Base-by-base conservation (phyloP, 2,797 vertebrate species). In the Anabacerthia variegaticeps region DNA sequence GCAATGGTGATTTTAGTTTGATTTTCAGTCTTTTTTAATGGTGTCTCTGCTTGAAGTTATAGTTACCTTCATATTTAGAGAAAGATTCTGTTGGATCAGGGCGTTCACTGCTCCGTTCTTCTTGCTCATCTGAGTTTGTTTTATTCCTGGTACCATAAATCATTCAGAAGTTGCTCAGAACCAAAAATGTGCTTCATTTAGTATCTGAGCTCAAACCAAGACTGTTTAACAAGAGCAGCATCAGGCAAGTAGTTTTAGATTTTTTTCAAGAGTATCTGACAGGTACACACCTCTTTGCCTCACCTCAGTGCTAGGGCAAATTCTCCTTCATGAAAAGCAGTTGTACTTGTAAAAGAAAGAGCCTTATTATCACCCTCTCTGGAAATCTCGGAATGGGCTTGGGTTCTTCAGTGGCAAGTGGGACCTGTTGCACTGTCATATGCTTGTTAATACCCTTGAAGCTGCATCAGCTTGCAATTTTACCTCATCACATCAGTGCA, bases 401-500 rank as follows among this genome's bases (percentile, higher is more conserved):
- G 21, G n/a, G 49, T 63, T 49, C 41, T 55, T 69, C 63, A 43
- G 18, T 71, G 26, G 17, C 63, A 85, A 73, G 69, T 59, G 44
- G 69, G 44, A 78, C 72, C 55, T 86, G 55, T 51, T 1, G 1
- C 79, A 28, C 85, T 12, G 1, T 84, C 79, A 32, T 56, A 49
- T 46, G 44, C 61, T 79, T 55, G 30, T 74, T 96, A 95, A 93
- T 96, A 91, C 88, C 82, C 95, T 96, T 93, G 93, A 93, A 94
- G 90, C 67, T 84, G 76, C 88, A 93, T 85, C 91, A 92, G 89
- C 67, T 85, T 95, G 88, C 85, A 88, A 90, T 96, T 95, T 93
- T 94, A 90, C 86, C 88, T 94, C 85, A 77, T 95, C 77, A 82
- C 89, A 94, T 89, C 85, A 74, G 77, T 86, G 76, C 88, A 90